Conservation (phyloP, 37 sponge, comb jelly and placozoan genomes). For the Hormiphora californensis region DNA sequence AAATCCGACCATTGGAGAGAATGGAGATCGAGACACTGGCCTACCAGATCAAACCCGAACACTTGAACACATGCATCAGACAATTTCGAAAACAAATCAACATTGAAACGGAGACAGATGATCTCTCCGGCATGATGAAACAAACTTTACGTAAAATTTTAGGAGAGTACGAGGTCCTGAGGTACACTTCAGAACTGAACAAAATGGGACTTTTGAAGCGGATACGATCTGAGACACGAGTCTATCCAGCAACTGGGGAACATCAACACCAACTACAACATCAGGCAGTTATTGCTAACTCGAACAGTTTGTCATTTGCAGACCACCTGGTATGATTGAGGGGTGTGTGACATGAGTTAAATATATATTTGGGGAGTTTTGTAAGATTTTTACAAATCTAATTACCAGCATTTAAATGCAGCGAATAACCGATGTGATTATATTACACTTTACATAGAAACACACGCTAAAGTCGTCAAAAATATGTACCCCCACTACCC, state of each 20-base stretch:
- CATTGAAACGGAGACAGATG: background rate
- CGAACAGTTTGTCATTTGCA: no score
- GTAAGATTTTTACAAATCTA: no score
- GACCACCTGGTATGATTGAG: no score
- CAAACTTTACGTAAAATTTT: conserved; percentile 24
- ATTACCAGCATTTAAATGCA: no score
- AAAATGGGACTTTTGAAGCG: background rate
- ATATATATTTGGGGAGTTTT: no score
- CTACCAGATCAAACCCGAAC: conserved; percentile 33
- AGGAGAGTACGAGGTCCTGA: conserved; percentile 24
- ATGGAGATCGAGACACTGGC: conserved; percentile 52
- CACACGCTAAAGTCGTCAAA: no score
- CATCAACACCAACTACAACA: no score
- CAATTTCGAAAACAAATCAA: background rate
- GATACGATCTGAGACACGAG: conserved; percentile 17
- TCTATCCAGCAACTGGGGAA: background rate
- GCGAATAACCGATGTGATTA: no score
- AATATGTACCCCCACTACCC: no score
- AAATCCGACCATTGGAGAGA: conserved; percentile 3
- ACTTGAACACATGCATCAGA: background rate
- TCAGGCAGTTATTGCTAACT: no score
- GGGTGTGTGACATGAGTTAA: no score
- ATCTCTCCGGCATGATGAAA: background rate
- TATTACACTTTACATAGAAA: no score
- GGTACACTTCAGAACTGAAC: background rate